A percentile compares a stretch with the other conserved stretches of the same genome.
phyloP scores from a whole-genome alignment of 2,888 invertebrate species.

The Diachrysia chrysitis region DNA sequence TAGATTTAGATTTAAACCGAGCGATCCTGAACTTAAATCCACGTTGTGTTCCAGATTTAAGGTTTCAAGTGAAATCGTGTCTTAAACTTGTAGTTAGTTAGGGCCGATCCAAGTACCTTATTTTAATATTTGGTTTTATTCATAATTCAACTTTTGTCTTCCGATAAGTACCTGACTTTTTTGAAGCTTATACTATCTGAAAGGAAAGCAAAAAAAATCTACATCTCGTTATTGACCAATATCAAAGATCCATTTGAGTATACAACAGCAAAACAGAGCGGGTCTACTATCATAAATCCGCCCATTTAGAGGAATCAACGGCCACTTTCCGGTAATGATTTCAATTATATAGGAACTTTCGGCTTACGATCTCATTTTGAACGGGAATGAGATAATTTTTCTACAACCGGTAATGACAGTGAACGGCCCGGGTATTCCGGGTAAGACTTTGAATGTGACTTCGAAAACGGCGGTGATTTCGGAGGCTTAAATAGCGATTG shows the following conservation, averaged over 20 bases:
- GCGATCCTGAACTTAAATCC: constrained; percentile 40
- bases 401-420: constrained; percentile 51
- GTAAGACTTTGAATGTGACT: constrained; percentile 43
- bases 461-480: constrained; percentile 44
- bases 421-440: constrained; percentile 28
- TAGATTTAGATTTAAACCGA: constrained; percentile 37
- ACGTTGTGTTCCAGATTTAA: constrained; percentile 26
- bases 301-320: constrained; percentile 65
- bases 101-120: background rate
- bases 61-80: background rate
- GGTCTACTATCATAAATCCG: constrained; percentile 58
- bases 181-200: background rate
- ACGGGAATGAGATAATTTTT: constrained; percentile 59
- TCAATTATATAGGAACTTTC: constrained; percentile 66
- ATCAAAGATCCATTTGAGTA: constrained; percentile 10
- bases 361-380: constrained; percentile 55
- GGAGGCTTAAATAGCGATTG: constrained; percentile 48
- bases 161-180: background rate
- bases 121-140: no score
- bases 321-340: constrained; percentile 63
- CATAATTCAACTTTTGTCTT: background rate
- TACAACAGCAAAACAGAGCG: constrained; percentile 22
- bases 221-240: background rate
- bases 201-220: background rate
- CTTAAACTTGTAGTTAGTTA: background rate